Evolutionary conservation across 2,888 invertebrate species (phyloP).

Genomic region (Drosophila atroscutellata): DNA sequence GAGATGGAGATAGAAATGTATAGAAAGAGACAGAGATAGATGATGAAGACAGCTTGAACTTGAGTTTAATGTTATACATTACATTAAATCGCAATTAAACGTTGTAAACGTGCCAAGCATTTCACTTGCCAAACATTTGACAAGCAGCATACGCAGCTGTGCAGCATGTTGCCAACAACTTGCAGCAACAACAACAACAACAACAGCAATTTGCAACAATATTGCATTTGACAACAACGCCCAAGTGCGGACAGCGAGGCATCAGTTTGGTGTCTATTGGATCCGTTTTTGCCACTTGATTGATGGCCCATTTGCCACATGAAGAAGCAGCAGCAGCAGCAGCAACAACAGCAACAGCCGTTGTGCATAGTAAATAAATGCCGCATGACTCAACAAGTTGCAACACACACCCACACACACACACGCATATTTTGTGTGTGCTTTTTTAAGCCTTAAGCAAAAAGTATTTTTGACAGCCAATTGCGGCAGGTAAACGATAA

Average conservation of each 20-base stretch:
- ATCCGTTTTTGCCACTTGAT: constrained; percentile 60
- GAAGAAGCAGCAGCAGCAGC: constrained; percentile 7
- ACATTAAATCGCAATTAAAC: constrained; percentile 65
- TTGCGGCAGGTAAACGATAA: constrained; percentile 19
- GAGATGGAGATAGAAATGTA: background rate
- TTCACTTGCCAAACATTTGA: constrained; percentile 61
- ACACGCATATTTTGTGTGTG: constrained; percentile 17
- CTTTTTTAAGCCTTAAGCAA: constrained; percentile 8
- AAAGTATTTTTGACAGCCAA: constrained; percentile 32
- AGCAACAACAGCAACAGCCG: constrained; percentile 15
- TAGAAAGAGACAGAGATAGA: too few species aligned
- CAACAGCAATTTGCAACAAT: constrained; percentile 2
- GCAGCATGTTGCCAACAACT: constrained; percentile 58
- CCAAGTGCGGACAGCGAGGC: constrained; percentile 22
- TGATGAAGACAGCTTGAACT: constrained; percentile 5
- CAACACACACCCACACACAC: constrained; percentile 44
- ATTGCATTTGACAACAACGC: constrained; percentile 25
- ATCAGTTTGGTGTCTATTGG: constrained; percentile 26
- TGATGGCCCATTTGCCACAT: constrained; percentile 60
- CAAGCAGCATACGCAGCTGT: constrained; percentile 40
- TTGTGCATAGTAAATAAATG: constrained; percentile 66
- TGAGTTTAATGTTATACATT: constrained; percentile 64
- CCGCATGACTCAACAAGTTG: constrained; percentile 77
- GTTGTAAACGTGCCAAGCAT: constrained; percentile 49
- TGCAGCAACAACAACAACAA: constrained; percentile 8